A percentile compares a stretch with the other conserved stretches of the same genome.
Evolutionary conservation across 2,113 vertebrate species (phyloP).

Genomic region (Rhabdornis inornatus): DNA sequence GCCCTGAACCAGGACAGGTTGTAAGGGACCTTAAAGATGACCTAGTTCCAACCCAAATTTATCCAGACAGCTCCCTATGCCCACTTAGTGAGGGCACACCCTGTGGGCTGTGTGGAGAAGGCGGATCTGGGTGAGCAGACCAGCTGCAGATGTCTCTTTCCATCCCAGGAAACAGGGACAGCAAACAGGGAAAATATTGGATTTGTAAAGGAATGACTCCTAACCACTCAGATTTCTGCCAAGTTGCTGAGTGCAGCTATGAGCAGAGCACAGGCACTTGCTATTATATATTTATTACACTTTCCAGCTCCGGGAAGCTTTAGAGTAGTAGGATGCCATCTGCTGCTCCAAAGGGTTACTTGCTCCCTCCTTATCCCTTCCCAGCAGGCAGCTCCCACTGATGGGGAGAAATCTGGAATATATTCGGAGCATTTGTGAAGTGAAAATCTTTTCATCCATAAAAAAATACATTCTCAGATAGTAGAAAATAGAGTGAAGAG

Average conservation of each 20-base stretch:
- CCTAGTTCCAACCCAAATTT: background rate
- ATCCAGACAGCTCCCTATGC: background rate
- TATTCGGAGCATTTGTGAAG: background rate
- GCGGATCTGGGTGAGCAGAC: background rate
- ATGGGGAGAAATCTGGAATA: background rate
- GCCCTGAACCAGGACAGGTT: background rate
- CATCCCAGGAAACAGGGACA: background rate
- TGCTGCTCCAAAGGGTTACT: constrained; percentile 31
- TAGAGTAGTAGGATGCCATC: constrained; percentile 50
- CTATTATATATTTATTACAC: background rate
- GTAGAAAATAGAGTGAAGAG: background rate
- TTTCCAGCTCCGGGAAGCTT: background rate
- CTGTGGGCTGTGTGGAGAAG: fast-evolving
- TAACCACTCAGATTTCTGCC: background rate
- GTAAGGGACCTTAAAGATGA: background rate
- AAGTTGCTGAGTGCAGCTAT: background rate
- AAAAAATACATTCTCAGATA: background rate
- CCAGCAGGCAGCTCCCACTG: background rate
- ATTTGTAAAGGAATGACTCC: background rate
- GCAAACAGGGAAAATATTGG: background rate
- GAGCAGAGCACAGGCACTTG: background rate
- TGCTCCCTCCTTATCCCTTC: background rate
- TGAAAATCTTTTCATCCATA: background rate
- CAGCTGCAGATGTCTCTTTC: background rate
- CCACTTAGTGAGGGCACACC: fast-evolving